Evolutionary conservation across 2,797 vertebrate genomes (phyloP), one percentile per base, ranked within the genome.

Genomic region (Malurus splendens): DNA sequence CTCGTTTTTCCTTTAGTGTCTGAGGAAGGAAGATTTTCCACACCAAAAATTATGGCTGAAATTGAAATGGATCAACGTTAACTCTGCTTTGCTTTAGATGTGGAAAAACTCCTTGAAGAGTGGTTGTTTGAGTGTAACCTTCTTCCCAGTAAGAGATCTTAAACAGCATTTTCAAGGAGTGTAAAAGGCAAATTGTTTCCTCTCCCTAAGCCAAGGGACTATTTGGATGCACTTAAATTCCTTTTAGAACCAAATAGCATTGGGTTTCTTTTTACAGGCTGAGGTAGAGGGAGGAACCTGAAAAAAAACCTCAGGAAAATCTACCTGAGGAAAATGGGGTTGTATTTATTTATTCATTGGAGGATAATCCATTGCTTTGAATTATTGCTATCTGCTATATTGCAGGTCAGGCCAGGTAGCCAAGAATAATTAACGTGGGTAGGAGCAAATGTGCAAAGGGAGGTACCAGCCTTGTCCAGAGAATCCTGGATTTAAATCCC

Each of bases 41-140:
- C 41, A 3, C 18, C 17, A 59, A 39, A 39, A 41, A 25, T 64
- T 61, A 4, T 2, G 6, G 50, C 67, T 73, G 44, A 50, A 60
- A 76, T 12, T 15, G 51, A 55, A 82, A 28, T 11, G 30, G 45
- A 14, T 52, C 3, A 0, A 6, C 0, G 0, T 57, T 39, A 73
- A 44, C 14, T 86, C 62, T 45, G 1, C 39, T 81, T 83, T 32
- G 48, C 66, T 62, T 70, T 30, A 32, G 23, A 28, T 6, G 1
- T 50, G 42, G 64, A 72, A 54, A 32, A 74, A 52, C 27, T 22
- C 14, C 62, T 62, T 45, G 24, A 78, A 41, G 62, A 57, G n/a
- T 33, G 19, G 6, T n/a, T 64, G 51, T 14, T 42, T 41, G 45
- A 56, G 24, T 42, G 38, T 39, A 61, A 72, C 44, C 36, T 45